Conservation (phyloP, 2,113 vertebrate genomes). For the Varanus salvator region DNA sequence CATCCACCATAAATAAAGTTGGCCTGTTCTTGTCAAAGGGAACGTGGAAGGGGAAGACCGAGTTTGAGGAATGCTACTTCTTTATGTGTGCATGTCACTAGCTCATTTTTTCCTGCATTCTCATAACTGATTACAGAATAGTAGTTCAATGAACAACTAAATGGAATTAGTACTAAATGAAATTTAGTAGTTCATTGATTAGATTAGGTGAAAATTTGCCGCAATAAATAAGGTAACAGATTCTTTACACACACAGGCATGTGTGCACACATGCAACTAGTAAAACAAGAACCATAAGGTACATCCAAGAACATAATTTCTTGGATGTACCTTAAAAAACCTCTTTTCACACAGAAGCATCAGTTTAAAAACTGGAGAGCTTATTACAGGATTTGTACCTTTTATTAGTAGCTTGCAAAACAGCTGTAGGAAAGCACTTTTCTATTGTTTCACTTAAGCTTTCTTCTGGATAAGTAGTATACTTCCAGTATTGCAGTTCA, state of each 20-base stretch:
- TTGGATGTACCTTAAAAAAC: neutral
- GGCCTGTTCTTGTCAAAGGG: neutral
- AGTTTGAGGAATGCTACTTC: too few relatives aligned
- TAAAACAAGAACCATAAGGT: neutral
- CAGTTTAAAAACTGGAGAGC: too few relatives aligned
- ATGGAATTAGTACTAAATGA: too few relatives aligned
- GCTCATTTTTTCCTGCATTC: too few relatives aligned
- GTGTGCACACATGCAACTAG: too few relatives aligned
- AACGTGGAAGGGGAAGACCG: neutral
- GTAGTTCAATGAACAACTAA: too few relatives aligned
- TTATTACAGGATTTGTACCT: neutral
- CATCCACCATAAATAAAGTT: neutral
- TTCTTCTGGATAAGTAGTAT: neutral
- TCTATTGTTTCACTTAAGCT: neutral
- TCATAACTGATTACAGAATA: too few relatives aligned
- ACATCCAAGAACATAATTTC: neutral
- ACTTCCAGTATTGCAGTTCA: neutral
- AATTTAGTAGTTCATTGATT: too few relatives aligned
- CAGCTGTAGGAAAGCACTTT: neutral
- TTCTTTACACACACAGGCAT: neutral
- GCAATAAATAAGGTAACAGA: neutral
- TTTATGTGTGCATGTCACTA: neutral
- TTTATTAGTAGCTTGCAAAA: neutral
- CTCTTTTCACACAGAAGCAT: neutral
- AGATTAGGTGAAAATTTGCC: neutral